Evolutionary conservation across 1,140 invertebrate species (phyloP), one percentile per base, ranked within the genome.

Genomic region (Dendrolimus punctatus): DNA sequence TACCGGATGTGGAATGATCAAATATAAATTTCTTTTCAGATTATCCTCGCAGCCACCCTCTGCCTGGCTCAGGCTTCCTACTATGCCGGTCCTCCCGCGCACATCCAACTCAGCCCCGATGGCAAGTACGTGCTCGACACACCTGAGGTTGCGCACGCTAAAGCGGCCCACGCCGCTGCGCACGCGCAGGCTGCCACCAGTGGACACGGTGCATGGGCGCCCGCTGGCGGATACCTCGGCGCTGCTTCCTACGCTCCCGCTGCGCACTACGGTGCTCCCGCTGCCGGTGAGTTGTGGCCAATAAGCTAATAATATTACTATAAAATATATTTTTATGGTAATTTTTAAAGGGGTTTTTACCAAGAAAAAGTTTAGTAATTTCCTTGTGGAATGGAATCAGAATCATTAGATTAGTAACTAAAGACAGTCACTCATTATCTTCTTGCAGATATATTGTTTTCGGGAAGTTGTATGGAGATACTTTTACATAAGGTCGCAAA

Each of bases 101-200:
- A 70, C 55, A 71, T 87, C 54, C 80, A 85, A 58, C 76, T 87
- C n/a, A 85, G 78, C 40, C 72, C 75, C 5, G 84, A 87, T 50
- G 84, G 84, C 63, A 78, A 85, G 46, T 79, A 78, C 56, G 66
- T 87, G 52, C 59, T 80, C 38, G 85, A 87, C 66, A 87, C 85
- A 5, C 85, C 85, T 8, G 85, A 87, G 62, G 85, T 87, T 9
- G 76, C 82, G 7, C 85, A 87, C 71, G 85, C 85, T 45, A 85
- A 84, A 52, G 80, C 80, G 9, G 81, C 85, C 4, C 85, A 87
- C 53, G 60, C 75, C 6, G 80, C 80, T 4, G 82, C 81, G 36
- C 79, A 83, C 54, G 78, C 85, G 55, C 76, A 80, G 57, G 80
- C 78, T 9, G 76, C 76, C 38, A 69, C 64, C 42, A 23, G 23